phyloP scores from a whole-genome alignment of 2,797 vertebrate species.

The Pseudochirops corinnae region DNA sequence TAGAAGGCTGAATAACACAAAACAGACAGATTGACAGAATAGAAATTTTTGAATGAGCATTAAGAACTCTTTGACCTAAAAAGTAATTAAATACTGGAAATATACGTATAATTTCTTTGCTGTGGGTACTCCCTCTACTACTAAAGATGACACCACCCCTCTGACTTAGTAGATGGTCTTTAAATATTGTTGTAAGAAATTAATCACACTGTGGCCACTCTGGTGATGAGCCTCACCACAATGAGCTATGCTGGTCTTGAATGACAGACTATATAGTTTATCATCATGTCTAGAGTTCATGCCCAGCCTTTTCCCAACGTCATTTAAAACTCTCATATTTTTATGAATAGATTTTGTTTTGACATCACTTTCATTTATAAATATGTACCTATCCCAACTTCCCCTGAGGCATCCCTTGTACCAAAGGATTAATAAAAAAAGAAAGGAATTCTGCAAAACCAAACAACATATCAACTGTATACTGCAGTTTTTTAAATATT shows the following conservation, averaged over 20 bases:
- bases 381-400: neutral
- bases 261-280: neutral
- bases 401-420: neutral
- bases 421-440: neutral
- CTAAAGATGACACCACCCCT: neutral
- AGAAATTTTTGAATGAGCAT: neutral
- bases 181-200: neutral
- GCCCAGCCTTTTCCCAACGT: neutral
- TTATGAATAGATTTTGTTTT: neutral
- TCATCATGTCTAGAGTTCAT: neutral
- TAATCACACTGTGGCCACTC: neutral
- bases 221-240: neutral
- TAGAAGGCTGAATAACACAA: neutral
- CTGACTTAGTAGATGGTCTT: neutral
- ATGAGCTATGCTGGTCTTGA: neutral
- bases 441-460: neutral
- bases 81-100: neutral
- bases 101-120: neutral
- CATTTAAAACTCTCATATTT: neutral
- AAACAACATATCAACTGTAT: neutral
- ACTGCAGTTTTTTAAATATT: neutral
- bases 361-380: neutral
- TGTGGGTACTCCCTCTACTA: neutral
- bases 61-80: neutral
- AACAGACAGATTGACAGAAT: neutral